Evolutionary conservation across 2,797 vertebrate species (phyloP).

Genomic region (Strix occidentalis): DNA sequence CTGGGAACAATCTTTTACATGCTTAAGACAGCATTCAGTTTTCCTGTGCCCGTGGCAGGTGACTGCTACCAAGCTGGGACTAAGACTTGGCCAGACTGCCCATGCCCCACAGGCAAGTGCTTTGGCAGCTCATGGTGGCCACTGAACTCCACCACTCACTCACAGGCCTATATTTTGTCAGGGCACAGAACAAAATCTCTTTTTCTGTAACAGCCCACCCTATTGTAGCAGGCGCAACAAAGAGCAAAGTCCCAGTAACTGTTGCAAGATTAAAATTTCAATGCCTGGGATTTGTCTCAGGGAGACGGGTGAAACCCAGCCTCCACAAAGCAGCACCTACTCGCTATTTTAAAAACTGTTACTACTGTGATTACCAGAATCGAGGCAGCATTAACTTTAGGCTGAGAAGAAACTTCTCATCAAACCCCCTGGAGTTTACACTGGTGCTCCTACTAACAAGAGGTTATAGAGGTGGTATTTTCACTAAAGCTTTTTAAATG

Average conservation of each 20-base stretch:
- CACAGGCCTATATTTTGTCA: not conserved
- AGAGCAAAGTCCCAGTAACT: not conserved
- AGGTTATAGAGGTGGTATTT: fast-evolving
- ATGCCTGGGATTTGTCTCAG: fast-evolving
- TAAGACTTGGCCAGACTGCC: not conserved
- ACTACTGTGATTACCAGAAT: fast-evolving
- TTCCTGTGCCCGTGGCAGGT: fast-evolving
- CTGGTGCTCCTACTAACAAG: not conserved
- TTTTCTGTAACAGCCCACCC: fast-evolving
- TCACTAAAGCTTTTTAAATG: not conserved
- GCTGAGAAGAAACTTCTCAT: not conserved
- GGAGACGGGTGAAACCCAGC: not conserved
- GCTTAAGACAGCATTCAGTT: not conserved
- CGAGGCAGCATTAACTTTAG: not conserved
- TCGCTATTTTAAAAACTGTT: fast-evolving
- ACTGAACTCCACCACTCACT: fast-evolving
- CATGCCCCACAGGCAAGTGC: too few relatives aligned
- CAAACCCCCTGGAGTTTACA: not conserved
- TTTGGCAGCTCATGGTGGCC: fast-evolving
- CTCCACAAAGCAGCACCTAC: not conserved
- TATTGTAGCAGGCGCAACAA: not conserved
- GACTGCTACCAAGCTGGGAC: too few relatives aligned
- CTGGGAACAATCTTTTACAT: not conserved
- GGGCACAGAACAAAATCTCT: not conserved
- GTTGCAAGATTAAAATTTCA: not conserved